Evolutionary conservation across 1,140 invertebrate genomes (phyloP).

Genomic region (Apolygus lucorum): DNA sequence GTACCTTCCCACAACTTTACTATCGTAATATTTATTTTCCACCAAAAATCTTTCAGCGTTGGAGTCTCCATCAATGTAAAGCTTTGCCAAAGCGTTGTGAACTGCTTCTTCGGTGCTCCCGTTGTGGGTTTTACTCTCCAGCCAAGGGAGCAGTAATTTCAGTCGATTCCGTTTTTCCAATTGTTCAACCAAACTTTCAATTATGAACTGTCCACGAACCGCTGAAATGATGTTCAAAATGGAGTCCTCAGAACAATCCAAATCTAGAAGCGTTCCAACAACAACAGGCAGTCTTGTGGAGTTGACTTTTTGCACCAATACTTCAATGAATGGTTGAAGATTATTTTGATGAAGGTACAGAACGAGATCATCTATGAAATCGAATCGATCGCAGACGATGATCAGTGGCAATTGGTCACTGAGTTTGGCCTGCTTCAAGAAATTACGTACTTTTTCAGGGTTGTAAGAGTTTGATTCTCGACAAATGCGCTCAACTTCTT

Average conservation of each 20-base stretch:
- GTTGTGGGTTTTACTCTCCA: slow-evolving; percentile 93
- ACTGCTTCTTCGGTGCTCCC: slow-evolving; percentile 86
- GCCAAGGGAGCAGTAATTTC: slow-evolving; percentile 90
- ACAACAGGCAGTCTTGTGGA: slow-evolving; percentile 94
- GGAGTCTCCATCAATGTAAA: slow-evolving; percentile 99
- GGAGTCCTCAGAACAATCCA: slow-evolving; percentile 96
- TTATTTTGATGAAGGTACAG: slow-evolving; percentile 96
- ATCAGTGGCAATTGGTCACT: slow-evolving; percentile 96
- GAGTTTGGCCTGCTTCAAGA: slow-evolving; percentile 95
- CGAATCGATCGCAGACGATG: slow-evolving; percentile 98
- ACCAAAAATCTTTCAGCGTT: slow-evolving; percentile 96
- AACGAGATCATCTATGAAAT: slow-evolving; percentile 98
- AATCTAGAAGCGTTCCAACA: slow-evolving; percentile 93
- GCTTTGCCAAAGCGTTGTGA: slow-evolving; percentile 97
- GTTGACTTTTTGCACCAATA: slow-evolving; percentile 99
- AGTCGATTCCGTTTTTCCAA: slow-evolving; percentile 93
- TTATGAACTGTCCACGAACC: slow-evolving; percentile 94
- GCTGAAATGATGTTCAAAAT: slow-evolving; percentile 97
- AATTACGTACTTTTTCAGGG: slow-evolving; percentile 96
- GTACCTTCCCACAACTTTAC: slow-evolving; percentile 91
- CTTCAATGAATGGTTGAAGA: slow-evolving; percentile 98
- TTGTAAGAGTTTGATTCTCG: slow-evolving; percentile 98
- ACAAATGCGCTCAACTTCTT: slow-evolving; percentile 98
- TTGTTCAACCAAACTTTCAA: slow-evolving; percentile 96
- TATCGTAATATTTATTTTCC: slow-evolving; percentile 89